These are phyloP conservation scores for Diadophis punctatus DNA, from an alignment of 2,113 vertebrate genomes.

Conservation along the genomic window DNA sequence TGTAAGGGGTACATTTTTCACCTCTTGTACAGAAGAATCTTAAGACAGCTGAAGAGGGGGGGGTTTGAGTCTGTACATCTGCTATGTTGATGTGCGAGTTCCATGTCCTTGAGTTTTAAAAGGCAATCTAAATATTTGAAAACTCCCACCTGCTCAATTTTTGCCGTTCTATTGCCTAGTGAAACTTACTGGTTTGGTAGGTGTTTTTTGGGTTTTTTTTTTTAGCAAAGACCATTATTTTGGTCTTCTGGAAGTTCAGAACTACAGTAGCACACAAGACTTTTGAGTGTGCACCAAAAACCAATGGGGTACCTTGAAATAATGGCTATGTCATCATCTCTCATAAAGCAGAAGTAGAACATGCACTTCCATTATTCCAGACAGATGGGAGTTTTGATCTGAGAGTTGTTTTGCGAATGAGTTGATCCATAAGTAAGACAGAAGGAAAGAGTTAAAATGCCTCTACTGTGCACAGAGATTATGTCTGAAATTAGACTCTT, in stretches of 20 bases:
- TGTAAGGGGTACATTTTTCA: not conserved
- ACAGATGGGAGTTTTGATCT: not conserved
- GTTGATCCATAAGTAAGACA: not conserved
- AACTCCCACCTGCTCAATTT: not conserved
- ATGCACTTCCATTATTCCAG: not conserved
- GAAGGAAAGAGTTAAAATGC: too few species aligned
- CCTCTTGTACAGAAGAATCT: not conserved
- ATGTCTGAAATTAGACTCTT: not conserved
- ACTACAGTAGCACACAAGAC: not conserved
- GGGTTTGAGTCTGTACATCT: not conserved
- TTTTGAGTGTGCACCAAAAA: not conserved
- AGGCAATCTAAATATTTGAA: not conserved
- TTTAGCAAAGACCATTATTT: not conserved
- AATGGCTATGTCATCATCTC: not conserved
- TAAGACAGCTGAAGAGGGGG: too few species aligned
- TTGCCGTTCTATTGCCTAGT: not conserved
- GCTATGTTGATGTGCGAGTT: not conserved
- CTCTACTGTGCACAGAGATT: not conserved
- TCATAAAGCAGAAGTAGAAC: not conserved
- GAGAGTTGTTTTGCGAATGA: not conserved
- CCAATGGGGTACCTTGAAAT: not conserved
- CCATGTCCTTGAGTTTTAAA: not conserved
- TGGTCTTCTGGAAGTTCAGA: not conserved
- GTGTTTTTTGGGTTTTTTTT: not conserved
- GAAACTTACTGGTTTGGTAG: not conserved